Conservation (phyloP, 2,113 vertebrate genomes). For the Nestor notabilis region DNA sequence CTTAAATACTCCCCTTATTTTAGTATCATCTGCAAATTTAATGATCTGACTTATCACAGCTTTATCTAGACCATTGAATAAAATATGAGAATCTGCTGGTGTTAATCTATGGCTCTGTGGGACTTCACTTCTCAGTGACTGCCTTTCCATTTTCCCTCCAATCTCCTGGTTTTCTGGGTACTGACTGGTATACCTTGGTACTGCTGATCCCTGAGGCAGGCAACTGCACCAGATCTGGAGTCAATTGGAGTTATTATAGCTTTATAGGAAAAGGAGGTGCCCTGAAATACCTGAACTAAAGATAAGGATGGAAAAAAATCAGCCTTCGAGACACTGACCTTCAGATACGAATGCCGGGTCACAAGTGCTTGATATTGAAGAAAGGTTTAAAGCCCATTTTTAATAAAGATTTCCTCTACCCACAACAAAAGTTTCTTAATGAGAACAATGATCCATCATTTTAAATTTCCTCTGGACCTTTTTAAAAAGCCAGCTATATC, state of each 20-base stretch:
- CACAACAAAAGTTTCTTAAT: background rate
- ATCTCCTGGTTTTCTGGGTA: background rate
- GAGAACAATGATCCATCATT: background rate
- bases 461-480: background rate
- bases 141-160: background rate
- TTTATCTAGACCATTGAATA: conserved; percentile 49
- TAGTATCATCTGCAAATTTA: conserved; percentile 61
- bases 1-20: conserved; percentile 48
- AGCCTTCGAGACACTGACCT: background rate
- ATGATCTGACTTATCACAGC: conserved; percentile 44
- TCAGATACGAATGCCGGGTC: background rate
- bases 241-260: background rate
- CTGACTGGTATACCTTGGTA: background rate
- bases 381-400: background rate
- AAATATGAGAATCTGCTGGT: conserved; percentile 53
- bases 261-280: background rate
- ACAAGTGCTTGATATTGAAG: background rate
- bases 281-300: background rate
- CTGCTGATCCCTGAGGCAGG: background rate
- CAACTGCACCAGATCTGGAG: background rate
- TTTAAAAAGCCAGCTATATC: background rate
- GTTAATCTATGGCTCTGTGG: background rate
- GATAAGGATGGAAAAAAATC: background rate
- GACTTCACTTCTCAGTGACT: background rate
- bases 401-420: background rate